phyloP scores from a whole-genome alignment of 1,140 invertebrate species.

The Plectrocnemia conspersa region DNA sequence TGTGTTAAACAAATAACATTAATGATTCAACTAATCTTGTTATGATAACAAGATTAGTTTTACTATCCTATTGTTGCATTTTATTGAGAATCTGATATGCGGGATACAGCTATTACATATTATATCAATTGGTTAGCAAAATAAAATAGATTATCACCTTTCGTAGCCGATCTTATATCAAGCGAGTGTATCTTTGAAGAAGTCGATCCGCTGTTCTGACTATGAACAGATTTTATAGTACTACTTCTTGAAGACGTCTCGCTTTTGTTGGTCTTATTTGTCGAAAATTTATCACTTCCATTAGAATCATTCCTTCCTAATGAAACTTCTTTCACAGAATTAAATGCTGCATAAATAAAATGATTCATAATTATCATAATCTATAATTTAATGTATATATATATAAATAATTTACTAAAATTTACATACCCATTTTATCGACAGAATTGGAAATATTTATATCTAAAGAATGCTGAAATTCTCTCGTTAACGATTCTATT shows the following conservation, averaged over 20 bases:
- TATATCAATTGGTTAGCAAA: no score
- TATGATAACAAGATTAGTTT: no score
- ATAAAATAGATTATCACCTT: slow-evolving; percentile 36
- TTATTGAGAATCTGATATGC: no score
- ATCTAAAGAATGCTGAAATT: slow-evolving; percentile 73
- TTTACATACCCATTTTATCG: slow-evolving; percentile 26
- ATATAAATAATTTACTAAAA: neutral
- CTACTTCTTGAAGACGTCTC: slow-evolving; percentile 32
- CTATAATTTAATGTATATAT: neutral
- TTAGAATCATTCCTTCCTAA: slow-evolving; percentile 22
- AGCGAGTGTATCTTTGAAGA: slow-evolving; percentile 29
- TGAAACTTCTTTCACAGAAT: slow-evolving; percentile 25
- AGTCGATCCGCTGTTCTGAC: slow-evolving; percentile 24
- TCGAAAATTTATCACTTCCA: slow-evolving; percentile 18
- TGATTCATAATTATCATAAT: slow-evolving; percentile 1
- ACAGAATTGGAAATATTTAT: slow-evolving; percentile 27
- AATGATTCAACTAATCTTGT: no score
- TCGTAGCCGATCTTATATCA: slow-evolving; percentile 39
- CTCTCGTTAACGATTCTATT: slow-evolving; percentile 71
- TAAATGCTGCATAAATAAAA: slow-evolving; percentile 26
- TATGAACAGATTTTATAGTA: slow-evolving; percentile 33
- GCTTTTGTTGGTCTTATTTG: slow-evolving; percentile 29
- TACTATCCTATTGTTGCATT: no score
- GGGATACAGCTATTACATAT: no score
- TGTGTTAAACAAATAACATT: no score